Conservation (phyloP, 2,888 invertebrate genomes). For the Notocelia uddmanniana region DNA sequence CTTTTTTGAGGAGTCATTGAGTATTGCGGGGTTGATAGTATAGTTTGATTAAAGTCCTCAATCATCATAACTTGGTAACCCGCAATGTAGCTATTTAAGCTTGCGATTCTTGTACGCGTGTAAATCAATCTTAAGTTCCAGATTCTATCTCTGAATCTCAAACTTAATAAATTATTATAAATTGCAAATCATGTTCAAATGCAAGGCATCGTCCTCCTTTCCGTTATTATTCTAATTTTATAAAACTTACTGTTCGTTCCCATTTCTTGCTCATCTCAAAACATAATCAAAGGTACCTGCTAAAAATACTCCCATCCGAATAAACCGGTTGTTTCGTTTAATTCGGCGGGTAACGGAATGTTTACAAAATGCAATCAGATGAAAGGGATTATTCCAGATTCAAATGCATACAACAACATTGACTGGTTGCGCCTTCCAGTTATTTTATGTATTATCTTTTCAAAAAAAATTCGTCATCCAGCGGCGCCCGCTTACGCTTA, state of each 20-base stretch:
- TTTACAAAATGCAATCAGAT: conserved; percentile 25
- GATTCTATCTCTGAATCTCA: neutral
- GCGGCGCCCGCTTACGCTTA: too few species aligned
- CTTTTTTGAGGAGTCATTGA: too few species aligned
- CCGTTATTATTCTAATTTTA: conserved; percentile 25
- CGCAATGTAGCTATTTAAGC: too few species aligned
- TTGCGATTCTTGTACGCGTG: too few species aligned
- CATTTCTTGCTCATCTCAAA: conserved; percentile 22
- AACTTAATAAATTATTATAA: neutral
- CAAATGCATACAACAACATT: neutral
- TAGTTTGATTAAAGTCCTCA: too few species aligned
- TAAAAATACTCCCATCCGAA: conserved; percentile 41
- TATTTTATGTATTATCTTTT: too few species aligned
- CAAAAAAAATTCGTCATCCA: too few species aligned
- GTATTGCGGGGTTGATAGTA: too few species aligned
- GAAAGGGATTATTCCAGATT: neutral
- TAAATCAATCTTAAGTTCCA: neutral
- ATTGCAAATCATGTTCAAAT: neutral
- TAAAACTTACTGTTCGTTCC: conserved; percentile 15
- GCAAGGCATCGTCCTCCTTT: conserved; percentile 10
- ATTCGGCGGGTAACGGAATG: conserved; percentile 38
- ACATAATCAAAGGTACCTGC: conserved; percentile 35
- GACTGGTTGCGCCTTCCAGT: neutral
- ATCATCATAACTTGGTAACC: too few species aligned
- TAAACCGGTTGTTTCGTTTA: conserved; percentile 38